Conservation (phyloP, 2,888 invertebrate species). For the Ochropleura plecta region DNA sequence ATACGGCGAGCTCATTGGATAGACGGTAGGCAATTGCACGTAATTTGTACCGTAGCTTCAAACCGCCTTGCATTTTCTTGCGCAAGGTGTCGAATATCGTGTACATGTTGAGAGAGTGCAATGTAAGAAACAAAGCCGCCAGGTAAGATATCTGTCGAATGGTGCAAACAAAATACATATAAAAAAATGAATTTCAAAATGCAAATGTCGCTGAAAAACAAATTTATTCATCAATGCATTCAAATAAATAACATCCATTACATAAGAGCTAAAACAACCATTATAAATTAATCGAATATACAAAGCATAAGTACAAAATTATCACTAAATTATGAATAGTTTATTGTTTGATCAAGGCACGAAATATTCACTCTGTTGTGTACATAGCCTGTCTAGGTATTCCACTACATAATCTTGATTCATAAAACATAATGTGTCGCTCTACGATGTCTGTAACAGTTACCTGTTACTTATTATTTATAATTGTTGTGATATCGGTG, state of each 20-base stretch:
- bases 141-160: constrained; percentile 94
- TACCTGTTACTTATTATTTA: constrained; percentile 29
- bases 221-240: constrained; percentile 79
- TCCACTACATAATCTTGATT: constrained; percentile 36
- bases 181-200: constrained; percentile 74
- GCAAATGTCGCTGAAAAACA: constrained; percentile 79
- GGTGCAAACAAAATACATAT: constrained; percentile 76
- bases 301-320: constrained; percentile 73
- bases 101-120: constrained; percentile 97
- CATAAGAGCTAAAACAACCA: constrained; percentile 68
- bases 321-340: constrained; percentile 62
- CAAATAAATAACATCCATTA: constrained; percentile 72
- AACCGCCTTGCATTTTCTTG: constrained; percentile 93
- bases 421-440: constrained; percentile 27
- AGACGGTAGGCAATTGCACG: constrained; percentile 88
- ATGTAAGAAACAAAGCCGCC: constrained; percentile 95
- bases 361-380: constrained; percentile 44
- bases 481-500: constrained; percentile 39
- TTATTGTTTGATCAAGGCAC: constrained; percentile 54
- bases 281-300: constrained; percentile 73
- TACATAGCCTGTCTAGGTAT: constrained; percentile 18
- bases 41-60: constrained; percentile 91
- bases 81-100: constrained; percentile 97
- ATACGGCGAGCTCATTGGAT: constrained; percentile 84
- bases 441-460: constrained; percentile 25